Evolutionary conservation across 2,113 vertebrate genomes (phyloP), one percentile per base, ranked within the genome.

Genomic region (Erythrocebus patas): DNA sequence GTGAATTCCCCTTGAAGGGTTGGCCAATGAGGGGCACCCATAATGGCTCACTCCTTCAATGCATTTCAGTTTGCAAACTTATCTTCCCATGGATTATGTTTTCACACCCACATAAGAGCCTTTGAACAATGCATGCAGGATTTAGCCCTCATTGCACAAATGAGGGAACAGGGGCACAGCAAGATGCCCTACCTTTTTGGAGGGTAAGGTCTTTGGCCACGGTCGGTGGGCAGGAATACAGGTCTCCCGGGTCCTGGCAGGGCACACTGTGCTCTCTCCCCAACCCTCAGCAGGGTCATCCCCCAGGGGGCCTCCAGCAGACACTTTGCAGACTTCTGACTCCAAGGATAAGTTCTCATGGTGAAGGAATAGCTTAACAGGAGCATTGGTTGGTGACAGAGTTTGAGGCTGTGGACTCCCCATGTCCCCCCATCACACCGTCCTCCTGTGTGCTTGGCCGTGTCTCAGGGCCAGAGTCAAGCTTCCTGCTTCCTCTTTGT

Each of bases 21-120:
- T 17, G 76, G 45, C 70, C 12, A 1, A 35, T 11, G 18, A 55
- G 7, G 1, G 50, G 43, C 17, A 6, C 45, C 35, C 59, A 16
- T 0, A 3, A 1, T 4, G 0, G 1, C 3, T 61, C 81, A 11
- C 8, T 2, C 4, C 1, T 12, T n/a, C 18, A 0, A 14, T 13
- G 2, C 9, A 4, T 16, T 23, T 70, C 48, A 7, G 18, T 23
- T 43, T 70, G 78, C 70, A 82, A 50, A 52, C 16, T 22, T 25
- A 27, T 8, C 66, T 72, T 57, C 30, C 2, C 0, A 2, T 20
- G 0, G 0, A 2, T 1, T 30, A 9, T 52, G 4, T 78, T 25
- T 57, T 75, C 17, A 6, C 2, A 1, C 3, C 11, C 22, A 30
- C 25, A 11, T 5, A 11, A 6, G 5, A 32, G 43, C 4, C 40